Base-by-base conservation (phyloP, 2,888 invertebrate species). In the Pseudanteris insignis region DNA sequence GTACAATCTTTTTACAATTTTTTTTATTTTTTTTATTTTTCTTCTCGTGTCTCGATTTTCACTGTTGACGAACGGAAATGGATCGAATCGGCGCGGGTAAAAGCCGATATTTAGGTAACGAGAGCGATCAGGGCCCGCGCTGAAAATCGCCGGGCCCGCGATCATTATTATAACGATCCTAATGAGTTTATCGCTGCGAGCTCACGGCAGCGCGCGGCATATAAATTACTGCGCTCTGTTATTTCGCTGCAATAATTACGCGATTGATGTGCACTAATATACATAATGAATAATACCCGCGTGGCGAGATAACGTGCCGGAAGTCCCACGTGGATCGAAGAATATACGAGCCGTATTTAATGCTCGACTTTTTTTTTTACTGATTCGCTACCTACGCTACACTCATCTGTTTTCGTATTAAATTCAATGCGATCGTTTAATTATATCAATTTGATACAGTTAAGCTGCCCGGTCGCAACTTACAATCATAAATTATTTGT, bases 241-340 rank as follows among this genome's bases (percentile, higher is more conserved):
- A 48, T 60, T 43, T 44, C 30, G n/a, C n/a, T 10, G 47, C 37
- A 62, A 55, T 53, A 62, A 57, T 57, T 48, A 38, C 29, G 43
- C 43, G 53, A 62, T 62, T 57, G 57, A 62, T 48, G 47, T 15
- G 37, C 43, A 25, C 43, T 57, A 53, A 62, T 62, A 57, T 48
- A 12, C 53, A 53, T 60, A 60, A 60, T 60, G 53, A 60, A 47
- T 60, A 53, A 53, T 51, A 13, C 21, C 6, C 38, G 44, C 43
- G 30, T 32, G 29, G n/a, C 43, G 33, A 43, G 24, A 18, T 15
- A 41, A 30, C 34, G 18, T 47, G 53, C 36, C 59, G 59, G 59
- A 60, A 60, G 59, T 60, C 12, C 15, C 34, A 21, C 46, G 40
- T 18, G 30, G 28, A 47, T 53, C 37, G 41, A 40, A 34, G 25